phyloP scores from a whole-genome alignment of 2,113 vertebrate genomes.

The Labeo catla region DNA sequence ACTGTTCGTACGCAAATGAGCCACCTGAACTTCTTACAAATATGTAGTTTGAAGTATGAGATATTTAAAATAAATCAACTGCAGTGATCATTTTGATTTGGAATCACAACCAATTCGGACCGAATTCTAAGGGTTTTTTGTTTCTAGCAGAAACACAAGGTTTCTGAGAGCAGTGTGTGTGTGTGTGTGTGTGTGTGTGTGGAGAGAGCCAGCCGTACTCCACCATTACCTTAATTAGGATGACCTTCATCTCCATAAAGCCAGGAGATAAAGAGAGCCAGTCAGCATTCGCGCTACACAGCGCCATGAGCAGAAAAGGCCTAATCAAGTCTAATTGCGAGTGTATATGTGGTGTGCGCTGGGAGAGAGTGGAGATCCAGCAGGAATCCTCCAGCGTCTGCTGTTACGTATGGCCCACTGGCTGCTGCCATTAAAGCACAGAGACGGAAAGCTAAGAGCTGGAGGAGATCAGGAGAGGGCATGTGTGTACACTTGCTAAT shows the following conservation, averaged over 20 bases:
- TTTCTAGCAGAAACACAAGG: neutral
- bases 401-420: conserved; percentile 1
- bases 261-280: conserved; percentile 16
- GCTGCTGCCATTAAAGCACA: conserved; percentile 39
- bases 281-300: neutral
- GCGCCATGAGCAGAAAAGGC: conserved; percentile 22
- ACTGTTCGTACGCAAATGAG: too few relatives aligned
- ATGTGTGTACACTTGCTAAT: conserved; percentile 32
- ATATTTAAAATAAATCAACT: neutral
- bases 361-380: conserved; percentile 26
- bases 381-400: conserved; percentile 24
- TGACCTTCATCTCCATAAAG: conserved; percentile 58
- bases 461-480: conserved; percentile 29
- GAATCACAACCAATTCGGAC: neutral
- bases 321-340: conserved; percentile 59
- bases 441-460: conserved; percentile 6
- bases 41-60: neutral
- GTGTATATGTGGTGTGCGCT: neutral
- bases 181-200: neutral
- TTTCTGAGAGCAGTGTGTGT: neutral
- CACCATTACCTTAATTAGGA: conserved; percentile 42
- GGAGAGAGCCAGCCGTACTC: neutral
- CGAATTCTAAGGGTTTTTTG: neutral
- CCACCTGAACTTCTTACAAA: too few relatives aligned
- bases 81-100: neutral